Conservation (phyloP, 2,888 invertebrate species). For the Amphipyra berbera region DNA sequence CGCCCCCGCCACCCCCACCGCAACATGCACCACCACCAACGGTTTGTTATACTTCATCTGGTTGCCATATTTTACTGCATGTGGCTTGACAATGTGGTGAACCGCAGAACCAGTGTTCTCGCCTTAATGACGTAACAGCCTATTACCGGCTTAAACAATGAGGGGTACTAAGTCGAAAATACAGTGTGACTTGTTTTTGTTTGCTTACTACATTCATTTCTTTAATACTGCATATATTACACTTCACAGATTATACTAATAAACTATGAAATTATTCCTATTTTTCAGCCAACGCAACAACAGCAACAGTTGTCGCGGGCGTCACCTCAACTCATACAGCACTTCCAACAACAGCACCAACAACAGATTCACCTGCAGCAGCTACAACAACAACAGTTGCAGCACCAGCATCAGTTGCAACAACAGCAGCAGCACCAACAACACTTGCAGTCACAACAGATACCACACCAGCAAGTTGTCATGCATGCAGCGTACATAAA, state of each 20-base stretch:
- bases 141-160: too few relatives aligned
- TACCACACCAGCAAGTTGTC: slow-evolving; percentile 78
- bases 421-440: slow-evolving; percentile 72
- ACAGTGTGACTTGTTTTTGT: too few relatives aligned
- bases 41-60: slow-evolving; percentile 56
- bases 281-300: slow-evolving; percentile 64
- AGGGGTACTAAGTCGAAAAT: too few relatives aligned
- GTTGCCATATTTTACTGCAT: background rate
- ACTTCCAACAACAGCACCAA: slow-evolving; percentile 72
- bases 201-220: too few relatives aligned
- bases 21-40: slow-evolving; percentile 75
- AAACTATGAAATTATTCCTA: too few relatives aligned
- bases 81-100: background rate
- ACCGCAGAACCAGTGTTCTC: too few relatives aligned
- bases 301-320: slow-evolving; percentile 62
- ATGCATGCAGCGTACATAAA: slow-evolving; percentile 87
- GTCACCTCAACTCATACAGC: slow-evolving; percentile 74
- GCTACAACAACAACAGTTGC: slow-evolving; percentile 68
- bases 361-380: slow-evolving; percentile 70
- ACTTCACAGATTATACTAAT: too few relatives aligned
- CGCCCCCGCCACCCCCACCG: slow-evolving; percentile 73
- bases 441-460: slow-evolving; percentile 68
- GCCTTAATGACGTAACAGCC: too few relatives aligned
- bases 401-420: slow-evolving; percentile 79
- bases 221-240: too few relatives aligned